Conservation (phyloP, 1,140 invertebrate species). For the Lamellibrachia luymesi region DNA sequence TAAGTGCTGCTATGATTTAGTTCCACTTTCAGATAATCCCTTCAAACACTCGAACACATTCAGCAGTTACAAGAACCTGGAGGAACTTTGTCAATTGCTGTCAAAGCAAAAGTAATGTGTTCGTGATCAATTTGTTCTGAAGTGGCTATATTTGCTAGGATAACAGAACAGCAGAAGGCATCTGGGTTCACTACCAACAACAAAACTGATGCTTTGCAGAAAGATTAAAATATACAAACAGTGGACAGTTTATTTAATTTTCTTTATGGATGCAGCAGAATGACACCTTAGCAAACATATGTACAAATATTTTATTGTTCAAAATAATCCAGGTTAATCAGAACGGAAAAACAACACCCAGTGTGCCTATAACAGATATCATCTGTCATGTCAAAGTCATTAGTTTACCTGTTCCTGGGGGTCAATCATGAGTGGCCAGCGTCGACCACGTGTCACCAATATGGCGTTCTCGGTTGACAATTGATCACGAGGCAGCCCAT, state of each 20-base stretch:
- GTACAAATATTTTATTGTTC: not conserved
- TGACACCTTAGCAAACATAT: not conserved
- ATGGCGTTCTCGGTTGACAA: constrained; percentile 87
- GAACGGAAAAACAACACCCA: too few species aligned
- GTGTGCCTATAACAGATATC: not conserved
- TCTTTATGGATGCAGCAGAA: not conserved
- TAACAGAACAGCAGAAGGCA: not conserved
- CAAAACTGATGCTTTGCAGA: not conserved
- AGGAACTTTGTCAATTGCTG: too few species aligned
- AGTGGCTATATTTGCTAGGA: too few species aligned
- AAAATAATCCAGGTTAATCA: too few species aligned
- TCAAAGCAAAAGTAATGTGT: too few species aligned
- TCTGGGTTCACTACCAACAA: not conserved
- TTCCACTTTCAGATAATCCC: too few species aligned
- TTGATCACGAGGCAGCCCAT: constrained; percentile 68
- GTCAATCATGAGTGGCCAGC: constrained; percentile 87
- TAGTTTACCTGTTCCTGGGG: constrained; percentile 77
- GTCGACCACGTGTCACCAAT: constrained; percentile 73
- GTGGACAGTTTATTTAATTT: not conserved
- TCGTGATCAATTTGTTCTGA: too few species aligned
- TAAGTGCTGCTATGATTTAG: too few species aligned
- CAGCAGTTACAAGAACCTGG: too few species aligned
- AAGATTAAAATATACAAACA: not conserved
- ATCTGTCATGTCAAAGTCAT: constrained; percentile 7
- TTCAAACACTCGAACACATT: too few species aligned